phyloP scores from a whole-genome alignment of 2,113 vertebrate species.

The Poecile atricapillus region DNA sequence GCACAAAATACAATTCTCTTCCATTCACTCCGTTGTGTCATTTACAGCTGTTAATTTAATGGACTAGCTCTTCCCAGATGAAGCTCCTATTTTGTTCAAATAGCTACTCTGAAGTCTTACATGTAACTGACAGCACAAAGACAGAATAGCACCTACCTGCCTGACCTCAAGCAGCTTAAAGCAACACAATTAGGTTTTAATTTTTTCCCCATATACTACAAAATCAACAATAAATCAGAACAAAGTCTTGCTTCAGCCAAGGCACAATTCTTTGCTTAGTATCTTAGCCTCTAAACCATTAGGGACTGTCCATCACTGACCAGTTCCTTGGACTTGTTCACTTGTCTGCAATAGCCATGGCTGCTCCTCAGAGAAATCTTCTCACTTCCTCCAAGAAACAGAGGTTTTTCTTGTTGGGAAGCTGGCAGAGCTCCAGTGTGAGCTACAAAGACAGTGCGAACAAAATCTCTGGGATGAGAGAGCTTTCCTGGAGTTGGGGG shows the following conservation, averaged over 20 bases:
- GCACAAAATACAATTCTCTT: background rate
- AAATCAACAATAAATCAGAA: background rate
- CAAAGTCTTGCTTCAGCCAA: background rate
- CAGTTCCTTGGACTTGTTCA: background rate
- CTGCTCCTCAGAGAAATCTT: background rate
- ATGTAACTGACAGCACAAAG: background rate
- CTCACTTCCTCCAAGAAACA: background rate
- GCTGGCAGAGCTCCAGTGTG: background rate
- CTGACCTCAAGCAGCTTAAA: background rate
- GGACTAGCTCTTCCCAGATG: background rate
- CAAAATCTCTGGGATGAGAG: fast-evolving
- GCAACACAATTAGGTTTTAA: background rate
- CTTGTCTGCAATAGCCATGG: background rate
- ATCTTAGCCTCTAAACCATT: background rate
- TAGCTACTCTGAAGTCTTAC: background rate
- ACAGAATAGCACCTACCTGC: background rate
- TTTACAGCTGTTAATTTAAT: background rate
- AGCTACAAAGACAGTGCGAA: background rate
- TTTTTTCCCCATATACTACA: background rate
- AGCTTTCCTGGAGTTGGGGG: background rate
- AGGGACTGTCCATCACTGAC: background rate
- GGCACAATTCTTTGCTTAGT: background rate
- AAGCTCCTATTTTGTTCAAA: background rate
- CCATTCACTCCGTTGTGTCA: background rate
- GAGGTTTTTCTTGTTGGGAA: background rate